Evolutionary conservation across 2,797 vertebrate species (phyloP).

Genomic region (Pipistrellus pygmaeus): DNA sequence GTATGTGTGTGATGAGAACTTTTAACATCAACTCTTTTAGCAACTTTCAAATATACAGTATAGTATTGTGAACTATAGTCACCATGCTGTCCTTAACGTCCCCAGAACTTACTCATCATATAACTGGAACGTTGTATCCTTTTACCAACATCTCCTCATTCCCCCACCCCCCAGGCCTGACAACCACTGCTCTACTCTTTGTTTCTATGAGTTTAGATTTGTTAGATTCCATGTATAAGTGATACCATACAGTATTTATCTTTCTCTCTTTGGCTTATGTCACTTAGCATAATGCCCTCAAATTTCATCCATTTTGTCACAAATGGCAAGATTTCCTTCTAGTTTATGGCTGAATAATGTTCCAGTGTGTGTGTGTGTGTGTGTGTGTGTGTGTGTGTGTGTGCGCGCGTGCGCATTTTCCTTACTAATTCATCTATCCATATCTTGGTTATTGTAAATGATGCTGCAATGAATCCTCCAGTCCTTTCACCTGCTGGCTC

Average conservation of each 20-base stretch:
- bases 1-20: neutral
- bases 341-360: neutral
- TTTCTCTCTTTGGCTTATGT: neutral
- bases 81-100: accelerated
- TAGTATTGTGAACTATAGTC: neutral
- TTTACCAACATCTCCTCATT: accelerated
- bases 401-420: too few species aligned
- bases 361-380: neutral
- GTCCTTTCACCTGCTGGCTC: neutral
- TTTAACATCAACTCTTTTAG: neutral
- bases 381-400: too few species aligned
- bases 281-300: neutral
- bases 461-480: neutral
- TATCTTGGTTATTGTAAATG: neutral
- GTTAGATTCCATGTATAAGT: neutral
- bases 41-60: neutral
- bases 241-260: neutral
- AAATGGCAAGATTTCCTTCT: neutral
- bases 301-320: neutral
- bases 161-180: too few species aligned
- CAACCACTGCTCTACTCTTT: neutral
- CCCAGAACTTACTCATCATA: neutral
- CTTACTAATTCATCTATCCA: neutral
- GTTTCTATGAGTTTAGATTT: neutral
- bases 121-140: neutral